Conservation (phyloP, 2,113 vertebrate genomes). For the Gavialis gangeticus region DNA sequence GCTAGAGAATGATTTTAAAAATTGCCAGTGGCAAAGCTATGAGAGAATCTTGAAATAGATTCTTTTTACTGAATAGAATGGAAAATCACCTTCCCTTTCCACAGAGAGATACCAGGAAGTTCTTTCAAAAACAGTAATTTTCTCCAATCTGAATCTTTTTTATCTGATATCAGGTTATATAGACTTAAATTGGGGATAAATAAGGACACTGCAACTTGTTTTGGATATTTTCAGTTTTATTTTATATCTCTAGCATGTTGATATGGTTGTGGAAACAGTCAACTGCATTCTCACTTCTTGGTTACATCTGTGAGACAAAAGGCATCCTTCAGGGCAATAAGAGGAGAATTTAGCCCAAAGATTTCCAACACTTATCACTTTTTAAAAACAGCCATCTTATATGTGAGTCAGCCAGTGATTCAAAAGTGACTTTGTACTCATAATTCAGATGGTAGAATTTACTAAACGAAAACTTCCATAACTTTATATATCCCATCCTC, state of each 20-base stretch:
- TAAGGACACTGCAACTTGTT: not conserved
- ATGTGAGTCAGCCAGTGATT: not conserved
- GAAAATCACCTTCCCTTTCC: not conserved
- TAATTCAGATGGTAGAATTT: no score
- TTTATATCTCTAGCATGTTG: not conserved
- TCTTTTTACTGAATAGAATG: not conserved
- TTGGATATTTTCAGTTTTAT: not conserved
- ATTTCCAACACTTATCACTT: not conserved
- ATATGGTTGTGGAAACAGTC: not conserved
- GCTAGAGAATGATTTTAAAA: constrained; percentile 46
- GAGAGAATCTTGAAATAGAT: constrained; percentile 19
- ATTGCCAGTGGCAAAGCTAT: constrained; percentile 48
- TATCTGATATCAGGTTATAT: not conserved
- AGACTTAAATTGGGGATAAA: not conserved
- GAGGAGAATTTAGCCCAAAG: not conserved
- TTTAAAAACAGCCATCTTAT: not conserved
- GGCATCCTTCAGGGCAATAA: not conserved
- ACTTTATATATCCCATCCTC: not conserved
- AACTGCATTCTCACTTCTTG: not conserved
- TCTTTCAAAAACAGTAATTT: not conserved
- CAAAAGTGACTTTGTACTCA: not conserved
- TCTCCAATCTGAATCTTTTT: not conserved
- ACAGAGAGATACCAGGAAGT: not conserved
- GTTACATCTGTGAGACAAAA: not conserved
- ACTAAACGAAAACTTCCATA: no score